Evolutionary conservation across 2,797 vertebrate species (phyloP).

Genomic region (Lerista edwardsae): DNA sequence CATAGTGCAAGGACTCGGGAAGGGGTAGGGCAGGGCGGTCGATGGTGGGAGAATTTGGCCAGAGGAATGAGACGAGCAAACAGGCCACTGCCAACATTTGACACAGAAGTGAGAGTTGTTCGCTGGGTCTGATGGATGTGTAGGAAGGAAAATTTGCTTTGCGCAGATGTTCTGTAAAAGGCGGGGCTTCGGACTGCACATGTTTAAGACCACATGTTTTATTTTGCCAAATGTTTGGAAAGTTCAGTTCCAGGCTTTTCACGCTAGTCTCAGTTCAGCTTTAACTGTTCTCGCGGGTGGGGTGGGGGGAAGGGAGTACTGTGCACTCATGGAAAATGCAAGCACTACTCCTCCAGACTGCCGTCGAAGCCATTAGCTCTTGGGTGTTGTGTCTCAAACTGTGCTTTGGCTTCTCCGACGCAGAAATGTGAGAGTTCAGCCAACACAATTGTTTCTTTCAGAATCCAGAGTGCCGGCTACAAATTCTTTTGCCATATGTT

Average conservation of each 20-base stretch:
- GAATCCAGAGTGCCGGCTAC: background rate
- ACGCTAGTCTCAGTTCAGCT: background rate
- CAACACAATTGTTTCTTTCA: constrained; percentile 34
- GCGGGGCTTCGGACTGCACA: background rate
- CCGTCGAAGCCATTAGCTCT: background rate
- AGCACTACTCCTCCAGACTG: background rate
- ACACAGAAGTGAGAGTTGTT: background rate
- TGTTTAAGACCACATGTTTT: background rate
- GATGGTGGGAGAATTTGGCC: constrained; percentile 8
- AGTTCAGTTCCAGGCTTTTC: background rate
- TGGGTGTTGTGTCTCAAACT: background rate
- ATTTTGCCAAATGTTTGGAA: background rate
- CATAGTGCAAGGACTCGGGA: background rate
- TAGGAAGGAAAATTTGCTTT: background rate
- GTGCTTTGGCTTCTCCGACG: background rate
- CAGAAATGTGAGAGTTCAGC: constrained; percentile 34
- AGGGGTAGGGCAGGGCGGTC: background rate
- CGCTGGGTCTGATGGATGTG: background rate
- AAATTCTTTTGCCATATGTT: background rate
- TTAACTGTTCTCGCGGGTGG: background rate
- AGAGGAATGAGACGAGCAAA: background rate
- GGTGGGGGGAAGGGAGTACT: background rate
- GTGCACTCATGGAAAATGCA: background rate
- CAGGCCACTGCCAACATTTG: background rate
- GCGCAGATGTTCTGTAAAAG: background rate